A percentile compares a stretch with the other conserved stretches of the same genome.
These are phyloP conservation scores for Heliocidaris tuberculata DNA, from an alignment of 35 echinoderm and acorn worm genomes.

Conservation along the genomic window DNA sequence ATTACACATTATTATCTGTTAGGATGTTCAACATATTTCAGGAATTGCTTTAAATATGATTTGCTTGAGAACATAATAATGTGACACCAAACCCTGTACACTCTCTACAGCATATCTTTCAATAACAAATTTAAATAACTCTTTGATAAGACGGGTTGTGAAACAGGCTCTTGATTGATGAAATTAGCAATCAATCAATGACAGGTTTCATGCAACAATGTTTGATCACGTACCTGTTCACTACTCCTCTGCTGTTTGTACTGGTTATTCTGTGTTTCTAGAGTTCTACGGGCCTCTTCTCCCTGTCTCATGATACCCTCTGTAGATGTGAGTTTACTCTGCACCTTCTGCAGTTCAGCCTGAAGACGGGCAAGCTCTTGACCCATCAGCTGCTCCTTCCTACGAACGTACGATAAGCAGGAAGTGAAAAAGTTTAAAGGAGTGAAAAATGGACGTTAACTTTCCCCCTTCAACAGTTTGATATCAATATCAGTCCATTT, in stretches of 20 bases:
- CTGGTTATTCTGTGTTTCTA: conserved; percentile 60
- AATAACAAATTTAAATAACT: no score
- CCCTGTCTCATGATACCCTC: conserved; percentile 64
- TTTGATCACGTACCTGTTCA: conserved; percentile 54
- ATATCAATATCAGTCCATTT: no score
- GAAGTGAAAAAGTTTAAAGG: not conserved
- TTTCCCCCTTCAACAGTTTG: not conserved
- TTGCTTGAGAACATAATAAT: no score
- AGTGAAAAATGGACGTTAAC: not conserved
- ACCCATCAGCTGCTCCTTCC: conserved; percentile 89
- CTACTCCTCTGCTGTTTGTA: conserved; percentile 68
- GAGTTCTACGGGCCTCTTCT: conserved; percentile 68
- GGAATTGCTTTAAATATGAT: no score
- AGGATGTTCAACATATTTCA: no score
- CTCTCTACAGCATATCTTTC: no score
- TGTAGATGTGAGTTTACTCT: conserved; percentile 56
- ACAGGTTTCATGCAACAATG: no score
- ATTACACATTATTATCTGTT: no score
- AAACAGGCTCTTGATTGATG: no score
- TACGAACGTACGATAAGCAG: not conserved
- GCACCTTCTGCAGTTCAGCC: conserved; percentile 82
- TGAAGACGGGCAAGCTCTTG: conserved; percentile 77
- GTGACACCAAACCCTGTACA: no score
- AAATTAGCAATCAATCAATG: no score
- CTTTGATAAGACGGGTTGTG: no score